Base-by-base conservation (phyloP, 2,797 vertebrate genomes). In the Pipistrellus kuhlii region DNA sequence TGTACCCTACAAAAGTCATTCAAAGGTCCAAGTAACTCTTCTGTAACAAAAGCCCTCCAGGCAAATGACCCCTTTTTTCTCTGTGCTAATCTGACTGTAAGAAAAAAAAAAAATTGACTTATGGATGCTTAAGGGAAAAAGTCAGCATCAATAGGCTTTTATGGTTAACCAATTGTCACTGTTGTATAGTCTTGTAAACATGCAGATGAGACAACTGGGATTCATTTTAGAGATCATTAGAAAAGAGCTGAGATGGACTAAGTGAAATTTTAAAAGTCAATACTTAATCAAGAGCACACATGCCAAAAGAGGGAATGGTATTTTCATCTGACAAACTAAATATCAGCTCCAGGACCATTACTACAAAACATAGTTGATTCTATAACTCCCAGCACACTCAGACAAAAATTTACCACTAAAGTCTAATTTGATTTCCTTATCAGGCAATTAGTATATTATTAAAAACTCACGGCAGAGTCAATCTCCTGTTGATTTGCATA, bases 401-500 rank as follows among this genome's bases (percentile, higher is more conserved):
- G 88, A 94, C 68, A 91, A 97, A 97, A 95, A 97, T 97, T 97
- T 97, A 46, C 81, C 86, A 83, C 83, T 96, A 48, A 96, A 90
- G 73, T 90, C 88, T 97, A 96, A 97, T 97, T 97, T 97, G 95
- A 97, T 98, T 98, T 97, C 85, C 97, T 95, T 97, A 97, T 97
- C 94, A 97, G 57, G 57, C 94, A 97, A 97, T 98, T 98, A 98
- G 86, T 91, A n/a, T 88, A 96, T 94, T 98, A 98, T 97, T 98
- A 97, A 97, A 98, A 98, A 97, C 94, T 97, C 94, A 96, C 0
- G 64, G 71, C 89, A 94, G 96, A 89, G 95, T 97, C 96, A 97
- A 73, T 96, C 75, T 97, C 94, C 87, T 97, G 95, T 97, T 97
- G 95, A 96, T 97, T 97, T 97, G 73, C 90, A 88, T 97, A 97